Percentiles rank a stretch among this genome's conserved stretches.
These are phyloP conservation scores for Xanthostigma xanthostigma DNA, from an alignment of 2,888 invertebrate genomes.

Conservation along the genomic window DNA sequence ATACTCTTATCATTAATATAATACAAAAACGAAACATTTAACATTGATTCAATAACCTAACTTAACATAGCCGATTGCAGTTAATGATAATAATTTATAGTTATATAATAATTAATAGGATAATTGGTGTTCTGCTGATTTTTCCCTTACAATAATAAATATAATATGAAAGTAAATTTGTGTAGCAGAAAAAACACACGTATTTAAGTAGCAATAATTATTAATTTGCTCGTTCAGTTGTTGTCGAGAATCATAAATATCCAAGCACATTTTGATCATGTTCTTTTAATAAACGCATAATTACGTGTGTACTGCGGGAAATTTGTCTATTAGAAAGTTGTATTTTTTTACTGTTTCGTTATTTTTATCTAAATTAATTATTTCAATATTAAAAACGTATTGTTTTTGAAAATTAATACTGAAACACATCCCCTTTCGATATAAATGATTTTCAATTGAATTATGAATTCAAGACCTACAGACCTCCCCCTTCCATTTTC, in stretches of 20 bases:
- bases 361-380: too few species aligned
- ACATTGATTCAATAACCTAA: conserved; percentile 17
- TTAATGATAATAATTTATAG: conserved; percentile 7
- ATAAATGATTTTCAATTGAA: too few species aligned
- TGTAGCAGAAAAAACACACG: background rate
- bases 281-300: background rate
- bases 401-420: too few species aligned
- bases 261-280: background rate
- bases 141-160: conserved; percentile 13
- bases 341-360: too few species aligned
- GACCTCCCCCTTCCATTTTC: too few species aligned
- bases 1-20: conserved; percentile 16
- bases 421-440: too few species aligned
- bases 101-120: conserved; percentile 23
- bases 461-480: too few species aligned
- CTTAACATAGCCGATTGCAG: conserved; percentile 15
- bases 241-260: too few species aligned
- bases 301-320: too few species aligned
- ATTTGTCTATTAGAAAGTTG: too few species aligned
- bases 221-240: too few species aligned
- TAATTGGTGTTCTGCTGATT: conserved; percentile 33
- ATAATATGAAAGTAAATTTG: background rate
- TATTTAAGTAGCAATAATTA: background rate
- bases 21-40: conserved; percentile 21
- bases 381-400: too few species aligned